These are phyloP conservation scores for Harpalus rubripes DNA, from an alignment of 2,888 invertebrate species.

Conservation along the genomic window DNA sequence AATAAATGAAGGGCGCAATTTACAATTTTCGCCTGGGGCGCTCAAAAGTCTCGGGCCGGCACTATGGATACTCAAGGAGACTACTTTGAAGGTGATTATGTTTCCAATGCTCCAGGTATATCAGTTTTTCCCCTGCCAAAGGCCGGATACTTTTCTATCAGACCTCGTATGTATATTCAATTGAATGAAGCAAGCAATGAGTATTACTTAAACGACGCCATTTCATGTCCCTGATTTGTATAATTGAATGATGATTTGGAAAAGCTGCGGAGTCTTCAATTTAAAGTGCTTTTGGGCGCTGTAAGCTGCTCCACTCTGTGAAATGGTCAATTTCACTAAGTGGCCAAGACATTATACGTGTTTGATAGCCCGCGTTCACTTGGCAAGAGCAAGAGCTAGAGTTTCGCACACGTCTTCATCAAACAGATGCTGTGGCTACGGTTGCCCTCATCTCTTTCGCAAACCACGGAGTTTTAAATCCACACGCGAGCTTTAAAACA, in stretches of 20 bases:
- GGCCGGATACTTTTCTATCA: no score
- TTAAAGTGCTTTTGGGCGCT: constrained; percentile 1
- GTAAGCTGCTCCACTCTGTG: constrained; percentile 43
- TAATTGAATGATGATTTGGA: constrained; percentile 78
- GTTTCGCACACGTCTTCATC: constrained; percentile 31
- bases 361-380: constrained; percentile 18
- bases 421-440: constrained; percentile 32
- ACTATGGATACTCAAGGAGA: no score
- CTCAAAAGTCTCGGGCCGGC: no score
- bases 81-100: no score
- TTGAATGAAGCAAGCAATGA: no score
- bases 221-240: constrained; percentile 77
- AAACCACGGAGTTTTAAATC: constrained; percentile 35
- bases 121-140: no score
- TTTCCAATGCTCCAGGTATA: no score
- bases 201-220: no score
- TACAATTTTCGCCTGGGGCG: no score
- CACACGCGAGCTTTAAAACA: constrained; percentile 20
- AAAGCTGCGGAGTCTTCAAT: constrained; percentile 71
- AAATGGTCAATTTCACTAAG: constrained; percentile 59
- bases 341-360: constrained; percentile 56
- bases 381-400: constrained; percentile 14
- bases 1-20: no score
- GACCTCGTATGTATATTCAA: no score
- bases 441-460: neutral